Conservation (phyloP, 1,140 invertebrate species). For the Metaphire vulgaris region DNA sequence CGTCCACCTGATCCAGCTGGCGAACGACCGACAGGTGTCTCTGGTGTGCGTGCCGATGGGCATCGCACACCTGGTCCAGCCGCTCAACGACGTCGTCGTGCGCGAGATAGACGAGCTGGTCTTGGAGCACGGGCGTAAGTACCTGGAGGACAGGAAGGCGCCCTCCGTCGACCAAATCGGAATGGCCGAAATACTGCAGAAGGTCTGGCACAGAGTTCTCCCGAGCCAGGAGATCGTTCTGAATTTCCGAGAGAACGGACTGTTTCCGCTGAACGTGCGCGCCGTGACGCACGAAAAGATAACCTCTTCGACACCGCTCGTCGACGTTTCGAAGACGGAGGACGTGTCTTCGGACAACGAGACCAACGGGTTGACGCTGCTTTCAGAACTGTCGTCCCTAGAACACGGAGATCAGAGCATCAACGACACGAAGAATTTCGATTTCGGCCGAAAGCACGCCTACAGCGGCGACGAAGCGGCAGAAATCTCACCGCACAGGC, state of each 20-base stretch:
- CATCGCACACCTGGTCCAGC: not conserved
- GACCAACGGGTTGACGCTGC: not conserved
- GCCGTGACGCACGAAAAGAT: not conserved
- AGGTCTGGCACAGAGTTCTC: not conserved
- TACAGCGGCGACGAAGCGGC: not conserved
- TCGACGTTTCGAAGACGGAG: not conserved
- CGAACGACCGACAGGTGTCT: not conserved
- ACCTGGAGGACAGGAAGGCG: not conserved
- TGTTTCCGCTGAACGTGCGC: not conserved
- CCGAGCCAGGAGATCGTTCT: not conserved
- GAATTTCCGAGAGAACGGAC: not conserved
- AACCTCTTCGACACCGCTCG: not conserved
- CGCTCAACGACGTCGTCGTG: not conserved
- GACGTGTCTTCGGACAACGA: not conserved
- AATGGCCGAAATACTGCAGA: not conserved
- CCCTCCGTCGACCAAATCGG: not conserved
- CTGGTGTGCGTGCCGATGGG: not conserved
- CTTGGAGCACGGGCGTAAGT: not conserved
- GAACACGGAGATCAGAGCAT: not conserved
- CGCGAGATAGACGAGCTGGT: not conserved
- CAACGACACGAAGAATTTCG: not conserved
- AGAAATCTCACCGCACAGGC: not conserved
- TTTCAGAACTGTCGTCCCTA: not conserved
- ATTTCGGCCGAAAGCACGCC: not conserved
- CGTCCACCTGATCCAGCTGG: not conserved